A percentile compares a stretch with the other conserved stretches of the same genome.
Evolutionary conservation across 2,888 invertebrate species (phyloP).

Genomic region (Cartodere bifasciata): DNA sequence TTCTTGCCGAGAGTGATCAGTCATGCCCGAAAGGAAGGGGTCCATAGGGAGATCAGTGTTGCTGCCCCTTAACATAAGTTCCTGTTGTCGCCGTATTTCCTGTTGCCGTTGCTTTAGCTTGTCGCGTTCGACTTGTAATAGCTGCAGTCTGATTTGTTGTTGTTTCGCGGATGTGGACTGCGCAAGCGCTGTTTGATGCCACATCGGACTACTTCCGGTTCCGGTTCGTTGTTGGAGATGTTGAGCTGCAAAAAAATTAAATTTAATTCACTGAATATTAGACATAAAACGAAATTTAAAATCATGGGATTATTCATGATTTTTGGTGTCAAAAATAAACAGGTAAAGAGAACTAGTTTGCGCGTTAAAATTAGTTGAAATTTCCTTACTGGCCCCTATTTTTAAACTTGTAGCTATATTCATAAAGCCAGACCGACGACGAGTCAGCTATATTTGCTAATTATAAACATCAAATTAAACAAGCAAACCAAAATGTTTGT

Average conservation of each 20-base stretch:
- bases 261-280: too few species aligned
- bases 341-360: too few species aligned
- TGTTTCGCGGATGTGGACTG: conserved; percentile 49
- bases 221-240: conserved; percentile 36
- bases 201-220: conserved; percentile 18
- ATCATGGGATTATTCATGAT: too few species aligned
- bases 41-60: conserved; percentile 57
- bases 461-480: too few species aligned
- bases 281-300: too few species aligned
- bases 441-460: too few species aligned
- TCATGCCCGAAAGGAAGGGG: conserved; percentile 67
- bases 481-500: too few species aligned
- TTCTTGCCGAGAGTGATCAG: conserved; percentile 87
- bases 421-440: too few species aligned
- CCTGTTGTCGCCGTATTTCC: conserved; percentile 79
- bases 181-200: conserved; percentile 36
- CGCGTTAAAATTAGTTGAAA: too few species aligned
- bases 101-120: conserved; percentile 78
- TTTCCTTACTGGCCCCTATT: too few species aligned
- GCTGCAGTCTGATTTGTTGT: conserved; percentile 67
- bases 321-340: too few species aligned
- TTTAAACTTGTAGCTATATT: too few species aligned
- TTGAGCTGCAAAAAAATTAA: conserved; percentile 37
- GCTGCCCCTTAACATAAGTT: conserved; percentile 56
- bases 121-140: conserved; percentile 79